Evolutionary conservation across 2,888 invertebrate species (phyloP).

Genomic region (Elysia crispata): DNA sequence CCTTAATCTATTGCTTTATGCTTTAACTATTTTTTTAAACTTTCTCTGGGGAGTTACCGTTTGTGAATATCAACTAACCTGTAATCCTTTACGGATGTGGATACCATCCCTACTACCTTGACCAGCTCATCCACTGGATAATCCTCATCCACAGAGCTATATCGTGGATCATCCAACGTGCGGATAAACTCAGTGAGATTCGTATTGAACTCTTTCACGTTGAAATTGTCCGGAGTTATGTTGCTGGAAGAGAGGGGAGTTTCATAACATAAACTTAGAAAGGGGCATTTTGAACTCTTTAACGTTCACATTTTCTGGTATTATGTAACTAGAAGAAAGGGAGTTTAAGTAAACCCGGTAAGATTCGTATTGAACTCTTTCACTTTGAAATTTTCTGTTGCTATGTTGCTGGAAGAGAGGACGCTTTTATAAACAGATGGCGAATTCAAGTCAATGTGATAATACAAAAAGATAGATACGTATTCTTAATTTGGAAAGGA

Average conservation of each 20-base stretch:
- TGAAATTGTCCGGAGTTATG: constrained; percentile 53
- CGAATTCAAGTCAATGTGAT: too few relatives aligned
- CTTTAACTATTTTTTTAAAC: neutral
- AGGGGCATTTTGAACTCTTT: too few relatives aligned
- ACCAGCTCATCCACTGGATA: constrained; percentile 67
- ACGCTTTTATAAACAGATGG: too few relatives aligned
- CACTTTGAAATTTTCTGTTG: constrained; percentile 57
- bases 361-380: constrained; percentile 60
- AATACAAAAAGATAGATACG: too few relatives aligned
- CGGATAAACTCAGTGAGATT: constrained; percentile 59
- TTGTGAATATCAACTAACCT: constrained; percentile 51
- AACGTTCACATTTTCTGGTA: too few relatives aligned
- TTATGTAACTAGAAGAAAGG: too few relatives aligned
- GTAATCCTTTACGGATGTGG: constrained; percentile 63
- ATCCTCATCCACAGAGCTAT: constrained; percentile 58
- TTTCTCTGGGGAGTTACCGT: too few relatives aligned
- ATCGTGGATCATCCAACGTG: constrained; percentile 56
- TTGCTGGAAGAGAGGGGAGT: too few relatives aligned
- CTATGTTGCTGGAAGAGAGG: too few relatives aligned
- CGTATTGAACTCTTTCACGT: constrained; percentile 60
- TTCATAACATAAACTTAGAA: too few relatives aligned
- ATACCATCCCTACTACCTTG: constrained; percentile 58
- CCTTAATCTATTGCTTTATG: too few relatives aligned
- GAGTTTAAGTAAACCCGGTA: constrained; percentile 57
- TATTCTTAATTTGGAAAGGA: too few relatives aligned